phyloP scores from a whole-genome alignment of 2,888 invertebrate genomes.

The Biston betularia region DNA sequence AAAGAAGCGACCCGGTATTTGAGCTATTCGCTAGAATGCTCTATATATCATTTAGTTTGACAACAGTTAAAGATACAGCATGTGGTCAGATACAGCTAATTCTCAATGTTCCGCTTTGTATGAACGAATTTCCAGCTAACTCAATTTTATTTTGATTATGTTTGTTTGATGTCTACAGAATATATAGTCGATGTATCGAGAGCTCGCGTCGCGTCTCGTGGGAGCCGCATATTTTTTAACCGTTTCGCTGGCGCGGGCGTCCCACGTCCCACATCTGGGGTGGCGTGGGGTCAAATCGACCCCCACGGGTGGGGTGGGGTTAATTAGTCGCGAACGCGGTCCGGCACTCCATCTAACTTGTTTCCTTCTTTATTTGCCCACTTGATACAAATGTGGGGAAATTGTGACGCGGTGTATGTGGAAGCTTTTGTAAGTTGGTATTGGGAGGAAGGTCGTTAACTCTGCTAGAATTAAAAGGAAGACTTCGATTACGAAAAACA shows the following conservation, averaged over 20 bases:
- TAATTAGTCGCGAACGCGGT: constrained; percentile 85
- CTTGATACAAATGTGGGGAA: constrained; percentile 82
- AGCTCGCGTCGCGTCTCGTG: constrained; percentile 64
- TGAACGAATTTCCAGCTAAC: no score
- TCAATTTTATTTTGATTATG: not conserved
- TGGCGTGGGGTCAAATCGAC: constrained; percentile 44
- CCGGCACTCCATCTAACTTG: constrained; percentile 83
- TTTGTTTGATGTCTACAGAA: not conserved
- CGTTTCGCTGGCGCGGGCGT: constrained; percentile 50
- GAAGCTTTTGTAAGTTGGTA: constrained; percentile 29
- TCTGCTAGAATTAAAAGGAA: constrained; percentile 17
- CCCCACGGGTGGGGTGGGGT: constrained; percentile 62
- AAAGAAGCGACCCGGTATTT: no score
- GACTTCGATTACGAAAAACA: constrained; percentile 6
- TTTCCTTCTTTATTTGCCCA: constrained; percentile 84
- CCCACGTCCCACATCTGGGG: constrained; percentile 43
- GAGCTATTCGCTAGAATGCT: no score
- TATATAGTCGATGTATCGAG: constrained; percentile 16
- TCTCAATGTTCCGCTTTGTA: no score
- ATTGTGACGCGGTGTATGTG: constrained; percentile 48
- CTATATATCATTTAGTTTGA: no score
- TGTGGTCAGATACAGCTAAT: no score
- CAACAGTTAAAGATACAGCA: no score
- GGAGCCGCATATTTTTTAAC: constrained; percentile 78
- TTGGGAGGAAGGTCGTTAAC: constrained; percentile 11